Percentiles rank a stretch among this genome's conserved stretches.
These are phyloP conservation scores for Syndactyla subalaris DNA, from an alignment of 2,797 vertebrate species.

Conservation along the genomic window DNA sequence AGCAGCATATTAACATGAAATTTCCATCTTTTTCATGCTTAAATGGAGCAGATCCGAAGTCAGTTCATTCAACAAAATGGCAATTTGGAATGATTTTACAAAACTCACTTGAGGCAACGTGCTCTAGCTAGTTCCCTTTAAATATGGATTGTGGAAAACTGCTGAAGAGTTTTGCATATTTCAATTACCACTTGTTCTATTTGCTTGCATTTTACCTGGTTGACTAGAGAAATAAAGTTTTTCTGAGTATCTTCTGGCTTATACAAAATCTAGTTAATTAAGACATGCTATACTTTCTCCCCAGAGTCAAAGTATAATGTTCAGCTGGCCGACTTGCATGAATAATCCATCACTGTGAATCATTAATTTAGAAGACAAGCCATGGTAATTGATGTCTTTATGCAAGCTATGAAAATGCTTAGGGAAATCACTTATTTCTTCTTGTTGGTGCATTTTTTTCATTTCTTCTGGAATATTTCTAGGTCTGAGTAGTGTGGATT, in stretches of 20 bases:
- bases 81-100: not conserved
- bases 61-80: constrained; percentile 33
- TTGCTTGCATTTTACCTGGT: constrained; percentile 21
- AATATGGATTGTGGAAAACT: not conserved
- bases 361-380: constrained; percentile 67
- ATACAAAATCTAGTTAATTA: constrained; percentile 67
- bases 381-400: constrained; percentile 69
- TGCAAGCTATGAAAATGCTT: constrained; percentile 57
- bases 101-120: not conserved
- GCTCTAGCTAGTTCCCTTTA: not conserved
- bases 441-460: not conserved
- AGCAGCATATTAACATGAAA: constrained; percentile 11
- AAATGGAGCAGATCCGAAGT: constrained; percentile 20
- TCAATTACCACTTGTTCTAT: not conserved
- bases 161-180: not conserved
- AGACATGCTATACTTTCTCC: constrained; percentile 55
- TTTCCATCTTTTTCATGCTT: constrained; percentile 44
- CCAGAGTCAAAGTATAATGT: constrained; percentile 56
- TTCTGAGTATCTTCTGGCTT: constrained; percentile 19
- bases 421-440: constrained; percentile 53
- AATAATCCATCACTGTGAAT: constrained; percentile 71
- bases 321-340: constrained; percentile 52
- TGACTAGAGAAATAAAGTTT: constrained; percentile 18
- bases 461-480: constrained; percentile 33
- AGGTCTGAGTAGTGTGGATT: not conserved